Evolutionary conservation across 2,797 vertebrate species (phyloP).

Genomic region (Synanceia verrucosa): DNA sequence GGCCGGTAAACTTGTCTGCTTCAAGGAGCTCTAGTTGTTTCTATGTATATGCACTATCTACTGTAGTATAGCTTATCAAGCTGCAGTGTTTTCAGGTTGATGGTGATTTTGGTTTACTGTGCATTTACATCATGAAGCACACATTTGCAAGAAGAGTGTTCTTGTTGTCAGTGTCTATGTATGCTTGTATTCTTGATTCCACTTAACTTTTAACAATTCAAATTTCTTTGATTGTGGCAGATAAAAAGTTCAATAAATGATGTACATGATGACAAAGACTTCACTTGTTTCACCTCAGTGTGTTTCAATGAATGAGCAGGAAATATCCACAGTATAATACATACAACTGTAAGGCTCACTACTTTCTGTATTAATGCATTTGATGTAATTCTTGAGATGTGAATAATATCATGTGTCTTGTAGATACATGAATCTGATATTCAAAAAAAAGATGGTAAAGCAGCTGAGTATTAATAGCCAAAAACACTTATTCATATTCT

Average conservation of each 20-base stretch:
- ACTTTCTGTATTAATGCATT: neutral
- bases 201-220: neutral
- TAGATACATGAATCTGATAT: neutral
- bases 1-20: neutral
- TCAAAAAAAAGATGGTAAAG: neutral
- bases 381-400: neutral
- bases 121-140: neutral
- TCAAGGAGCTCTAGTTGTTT: neutral
- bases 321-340: too few species aligned
- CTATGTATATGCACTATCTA: neutral
- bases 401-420: neutral
- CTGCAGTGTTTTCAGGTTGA: neutral
- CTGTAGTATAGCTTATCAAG: neutral
- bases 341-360: too few species aligned
- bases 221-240: neutral
- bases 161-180: too few species aligned
- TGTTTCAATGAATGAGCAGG: neutral
- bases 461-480: neutral
- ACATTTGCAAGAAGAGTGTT: neutral
- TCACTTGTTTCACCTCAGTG: neutral
- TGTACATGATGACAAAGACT: too few species aligned
- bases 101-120: neutral
- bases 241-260: neutral
- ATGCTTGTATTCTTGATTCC: too few species aligned
- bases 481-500: accelerated